Evolutionary conservation across 2,113 vertebrate species (phyloP), one percentile per base, ranked within the genome.

Genomic region (Notarius quadriscutis): DNA sequence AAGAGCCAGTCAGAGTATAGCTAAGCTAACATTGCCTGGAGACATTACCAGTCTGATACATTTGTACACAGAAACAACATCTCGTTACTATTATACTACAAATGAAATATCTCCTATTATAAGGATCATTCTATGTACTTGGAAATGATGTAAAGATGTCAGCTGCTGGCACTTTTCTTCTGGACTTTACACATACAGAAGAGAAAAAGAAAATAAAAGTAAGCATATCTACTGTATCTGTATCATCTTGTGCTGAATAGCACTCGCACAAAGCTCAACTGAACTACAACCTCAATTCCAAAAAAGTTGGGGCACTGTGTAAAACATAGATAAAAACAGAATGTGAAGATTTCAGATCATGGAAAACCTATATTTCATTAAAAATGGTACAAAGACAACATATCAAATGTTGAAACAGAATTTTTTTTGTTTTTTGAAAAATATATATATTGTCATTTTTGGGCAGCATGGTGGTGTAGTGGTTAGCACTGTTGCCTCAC

Each of bases 1-100:
- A 69, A n/a, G 51, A 85, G n/a, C 69, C 77, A 55, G 63, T 86
- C 83, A 82, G 78, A 22, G 57, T 87, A 27, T 62, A 65, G 11
- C 75, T 22, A 88, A 53, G 9, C 60, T 78, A 71, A n/a, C 83
- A 58, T 27, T 60, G n/a, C 67, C 65, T 41, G 30, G 69, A 55
- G 27, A 9, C 27, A 58, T 30, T 30, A 57, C 17, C 17, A 20
- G 30, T 34, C 53, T 30, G 53, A 75, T 25, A 41, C 20, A 25
- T 41, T 18, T 74, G 71, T 18, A 48, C 18, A 79, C 51, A 55
- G 11, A 77, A 51, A 51, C 30, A 79, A 17, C 5, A 17, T 79
- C 22, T 55, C n/a, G 55, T 78, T 78, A 27, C 27, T 51, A 55
- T 27, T 55, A 7, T 41, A 41, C 41, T 6, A 50, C 25, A 5